Conservation (phyloP, 2,888 invertebrate species). For the Archaeoteleia sp. region DNA sequence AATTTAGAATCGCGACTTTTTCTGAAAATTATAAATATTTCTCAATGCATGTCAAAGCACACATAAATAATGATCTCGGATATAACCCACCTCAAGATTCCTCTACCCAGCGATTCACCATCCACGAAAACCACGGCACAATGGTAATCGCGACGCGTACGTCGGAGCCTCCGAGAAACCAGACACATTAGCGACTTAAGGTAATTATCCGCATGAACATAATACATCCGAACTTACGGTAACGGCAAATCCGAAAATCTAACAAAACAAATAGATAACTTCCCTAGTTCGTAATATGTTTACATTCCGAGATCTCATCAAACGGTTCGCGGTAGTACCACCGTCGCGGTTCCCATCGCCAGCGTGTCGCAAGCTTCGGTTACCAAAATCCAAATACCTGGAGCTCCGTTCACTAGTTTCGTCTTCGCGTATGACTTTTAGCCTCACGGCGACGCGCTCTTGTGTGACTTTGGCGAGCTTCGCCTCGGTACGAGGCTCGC, state of each 20-base stretch:
- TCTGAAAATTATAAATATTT: too few species aligned
- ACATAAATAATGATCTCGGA: too few species aligned
- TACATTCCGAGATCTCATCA: constrained; percentile 13
- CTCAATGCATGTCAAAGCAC: too few species aligned
- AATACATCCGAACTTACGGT: too few species aligned
- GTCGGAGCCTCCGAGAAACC: constrained; percentile 11
- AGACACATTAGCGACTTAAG: constrained; percentile 49
- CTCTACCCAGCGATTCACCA: constrained; percentile 6
- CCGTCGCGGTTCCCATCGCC: constrained; percentile 18
- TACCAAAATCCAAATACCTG: constrained; percentile 23
- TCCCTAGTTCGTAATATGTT: constrained; percentile 46
- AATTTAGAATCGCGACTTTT: too few species aligned
- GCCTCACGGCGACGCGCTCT: constrained; percentile 34
- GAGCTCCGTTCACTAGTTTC: constrained; percentile 38
- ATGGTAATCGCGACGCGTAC: constrained; percentile 15
- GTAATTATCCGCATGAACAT: constrained; percentile 38
- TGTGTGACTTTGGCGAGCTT: too few species aligned
- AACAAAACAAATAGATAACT: constrained; percentile 35
- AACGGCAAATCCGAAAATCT: constrained; percentile 15
- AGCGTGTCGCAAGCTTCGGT: constrained; percentile 23
- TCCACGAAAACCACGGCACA: constrained; percentile 22
- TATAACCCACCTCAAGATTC: constrained; percentile 46
- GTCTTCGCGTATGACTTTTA: constrained; percentile 25
- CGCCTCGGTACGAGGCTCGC: too few species aligned
- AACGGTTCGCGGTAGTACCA: neutral